Conservation (phyloP, 2,888 invertebrate genomes). For the Zygaena filipendulae region DNA sequence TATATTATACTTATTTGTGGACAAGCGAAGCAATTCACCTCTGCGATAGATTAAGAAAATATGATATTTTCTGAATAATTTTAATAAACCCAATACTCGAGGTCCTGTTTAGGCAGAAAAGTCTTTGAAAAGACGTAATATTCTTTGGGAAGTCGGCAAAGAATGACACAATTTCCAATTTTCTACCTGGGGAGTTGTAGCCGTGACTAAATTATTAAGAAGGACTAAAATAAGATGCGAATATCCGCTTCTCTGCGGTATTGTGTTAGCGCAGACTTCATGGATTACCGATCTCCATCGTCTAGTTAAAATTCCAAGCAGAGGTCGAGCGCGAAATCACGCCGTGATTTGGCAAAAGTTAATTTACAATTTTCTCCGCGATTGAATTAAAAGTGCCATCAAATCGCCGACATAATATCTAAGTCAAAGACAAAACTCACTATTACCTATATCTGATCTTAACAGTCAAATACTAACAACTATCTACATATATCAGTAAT, state of each 20-base stretch:
- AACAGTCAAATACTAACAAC: too few species aligned
- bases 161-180: conserved; percentile 63
- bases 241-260: conserved; percentile 48
- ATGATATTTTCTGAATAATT: too few species aligned
- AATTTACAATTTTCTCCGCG: conserved; percentile 46
- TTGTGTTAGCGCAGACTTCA: conserved; percentile 47
- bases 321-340: conserved; percentile 45
- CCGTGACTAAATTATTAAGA: conserved; percentile 63
- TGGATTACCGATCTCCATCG: conserved; percentile 56
- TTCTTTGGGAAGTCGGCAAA: conserved; percentile 36
- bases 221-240: conserved; percentile 54
- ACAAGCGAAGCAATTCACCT: too few species aligned
- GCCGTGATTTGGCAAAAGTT: conserved; percentile 46
- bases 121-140: conserved; percentile 42
- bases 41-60: too few species aligned
- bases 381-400: too few species aligned
- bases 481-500: too few species aligned
- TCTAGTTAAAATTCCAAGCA: conserved; percentile 56
- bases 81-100: too few species aligned
- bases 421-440: too few species aligned
- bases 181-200: conserved; percentile 52
- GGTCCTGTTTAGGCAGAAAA: too few species aligned
- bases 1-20: too few species aligned
- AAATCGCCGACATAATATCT: too few species aligned
- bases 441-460: too few species aligned